phyloP scores from a whole-genome alignment of 2,113 vertebrate species.

The Andinoacara biseriatus region DNA sequence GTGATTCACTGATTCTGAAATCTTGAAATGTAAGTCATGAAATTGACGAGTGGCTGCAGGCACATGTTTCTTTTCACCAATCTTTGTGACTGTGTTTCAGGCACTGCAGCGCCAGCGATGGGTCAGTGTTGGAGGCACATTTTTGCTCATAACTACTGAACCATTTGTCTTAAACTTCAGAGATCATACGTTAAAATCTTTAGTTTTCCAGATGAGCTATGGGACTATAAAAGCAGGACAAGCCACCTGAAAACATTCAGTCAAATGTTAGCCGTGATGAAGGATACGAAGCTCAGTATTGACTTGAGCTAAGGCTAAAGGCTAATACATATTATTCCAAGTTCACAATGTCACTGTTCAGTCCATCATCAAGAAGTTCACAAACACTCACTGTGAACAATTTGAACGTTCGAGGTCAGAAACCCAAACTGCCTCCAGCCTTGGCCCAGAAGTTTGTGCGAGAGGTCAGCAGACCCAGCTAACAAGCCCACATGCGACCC shows the following conservation, averaged over 20 bases:
- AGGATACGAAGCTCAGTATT: neutral
- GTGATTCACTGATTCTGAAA: no score
- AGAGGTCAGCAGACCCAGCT: neutral
- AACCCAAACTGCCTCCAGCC: neutral
- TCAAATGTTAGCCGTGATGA: neutral
- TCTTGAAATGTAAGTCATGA: no score
- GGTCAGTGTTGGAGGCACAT: neutral
- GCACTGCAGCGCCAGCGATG: neutral
- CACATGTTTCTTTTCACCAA: neutral
- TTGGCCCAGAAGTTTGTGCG: no score
- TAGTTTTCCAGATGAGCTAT: neutral
- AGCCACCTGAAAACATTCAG: neutral
- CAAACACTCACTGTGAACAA: neutral
- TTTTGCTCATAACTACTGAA: neutral
- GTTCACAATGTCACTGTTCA: neutral
- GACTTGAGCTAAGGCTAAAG: neutral
- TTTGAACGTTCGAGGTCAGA: neutral
- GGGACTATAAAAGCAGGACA: neutral
- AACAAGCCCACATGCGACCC: neutral
- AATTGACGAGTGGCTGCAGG: no score
- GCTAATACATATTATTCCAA: neutral
- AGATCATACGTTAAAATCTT: neutral
- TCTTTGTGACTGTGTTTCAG: neutral
- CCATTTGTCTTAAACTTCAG: neutral
- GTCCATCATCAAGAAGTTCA: neutral